Evolutionary conservation across 2,888 invertebrate species (phyloP).

Genomic region (Pogonocherus hispidulus): DNA sequence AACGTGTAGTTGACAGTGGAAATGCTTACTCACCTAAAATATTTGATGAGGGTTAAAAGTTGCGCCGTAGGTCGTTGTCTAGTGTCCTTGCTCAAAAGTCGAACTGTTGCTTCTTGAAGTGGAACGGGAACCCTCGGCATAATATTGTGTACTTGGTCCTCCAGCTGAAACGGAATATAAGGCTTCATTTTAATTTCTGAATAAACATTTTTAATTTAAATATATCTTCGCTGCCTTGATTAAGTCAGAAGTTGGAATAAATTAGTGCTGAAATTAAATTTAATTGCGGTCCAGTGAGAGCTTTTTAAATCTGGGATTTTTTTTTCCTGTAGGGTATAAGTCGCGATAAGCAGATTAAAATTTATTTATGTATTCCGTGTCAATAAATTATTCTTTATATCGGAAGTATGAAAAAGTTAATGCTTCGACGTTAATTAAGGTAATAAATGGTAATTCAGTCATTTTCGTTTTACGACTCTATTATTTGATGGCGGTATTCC

Average conservation of each 20-base stretch:
- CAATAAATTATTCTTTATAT: conserved; percentile 68
- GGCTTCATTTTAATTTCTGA: conserved; percentile 14
- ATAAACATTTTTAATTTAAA: conserved; percentile 14
- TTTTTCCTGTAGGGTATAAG: conserved; percentile 7
- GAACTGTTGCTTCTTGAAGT: conserved; percentile 89
- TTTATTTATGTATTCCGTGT: conserved; percentile 23
- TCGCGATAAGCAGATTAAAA: conserved; percentile 16
- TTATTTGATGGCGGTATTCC: no score
- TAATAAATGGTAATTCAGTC: background rate
- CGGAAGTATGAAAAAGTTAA: background rate
- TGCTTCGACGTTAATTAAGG: background rate
- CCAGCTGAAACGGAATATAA: conserved; percentile 75
- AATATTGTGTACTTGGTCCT: conserved; percentile 84
- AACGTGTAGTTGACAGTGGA: no score
- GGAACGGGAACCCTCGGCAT: conserved; percentile 85
- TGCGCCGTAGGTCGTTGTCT: conserved; percentile 92
- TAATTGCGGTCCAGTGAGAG: background rate
- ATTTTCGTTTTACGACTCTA: no score
- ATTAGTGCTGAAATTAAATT: conserved; percentile 10
- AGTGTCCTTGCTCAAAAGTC: conserved; percentile 87
- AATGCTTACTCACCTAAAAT: conserved; percentile 81
- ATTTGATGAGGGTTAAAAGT: conserved; percentile 89
- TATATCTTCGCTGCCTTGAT: background rate
- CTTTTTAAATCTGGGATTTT: conserved; percentile 7
- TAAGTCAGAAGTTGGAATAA: conserved; percentile 21